phyloP scores from a whole-genome alignment of 2,797 vertebrate species.

The Myotis pilosus region DNA sequence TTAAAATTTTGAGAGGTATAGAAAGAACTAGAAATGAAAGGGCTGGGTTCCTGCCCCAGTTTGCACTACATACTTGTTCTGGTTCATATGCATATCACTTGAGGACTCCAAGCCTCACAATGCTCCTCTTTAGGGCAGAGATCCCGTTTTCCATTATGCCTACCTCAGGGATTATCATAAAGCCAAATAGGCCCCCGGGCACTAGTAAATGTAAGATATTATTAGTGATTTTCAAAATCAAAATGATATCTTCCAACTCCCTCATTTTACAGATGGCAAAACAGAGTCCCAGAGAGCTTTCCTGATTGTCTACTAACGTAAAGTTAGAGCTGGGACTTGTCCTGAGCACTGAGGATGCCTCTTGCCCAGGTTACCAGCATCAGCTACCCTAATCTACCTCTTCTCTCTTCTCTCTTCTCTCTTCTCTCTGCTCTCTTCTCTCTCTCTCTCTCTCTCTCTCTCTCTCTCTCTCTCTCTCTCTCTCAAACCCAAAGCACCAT shows the following conservation, averaged over 20 bases:
- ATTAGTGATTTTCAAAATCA: slow-evolving; percentile 38
- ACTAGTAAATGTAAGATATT: background rate
- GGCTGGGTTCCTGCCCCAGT: background rate
- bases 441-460: background rate
- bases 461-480: background rate
- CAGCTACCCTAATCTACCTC: background rate
- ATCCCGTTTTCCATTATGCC: background rate
- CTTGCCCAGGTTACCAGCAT: background rate
- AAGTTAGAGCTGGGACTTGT: background rate
- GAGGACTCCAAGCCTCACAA: background rate
- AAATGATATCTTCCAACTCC: background rate
- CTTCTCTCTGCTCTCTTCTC: background rate
- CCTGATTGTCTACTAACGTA: background rate
- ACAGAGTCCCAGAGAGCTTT: background rate
- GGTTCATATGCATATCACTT: background rate
- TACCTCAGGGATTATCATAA: background rate
- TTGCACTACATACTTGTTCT: background rate
- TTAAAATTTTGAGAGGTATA: background rate
- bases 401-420: background rate
- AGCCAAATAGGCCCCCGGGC: background rate
- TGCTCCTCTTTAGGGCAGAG: background rate
- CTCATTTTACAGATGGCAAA: background rate
- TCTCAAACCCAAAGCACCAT: background rate
- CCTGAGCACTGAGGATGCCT: background rate
- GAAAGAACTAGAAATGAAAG: slow-evolving; percentile 38